Evolutionary conservation across 2,888 invertebrate species (phyloP), one percentile per base, ranked within the genome.

Genomic region (Orthosia gothica): DNA sequence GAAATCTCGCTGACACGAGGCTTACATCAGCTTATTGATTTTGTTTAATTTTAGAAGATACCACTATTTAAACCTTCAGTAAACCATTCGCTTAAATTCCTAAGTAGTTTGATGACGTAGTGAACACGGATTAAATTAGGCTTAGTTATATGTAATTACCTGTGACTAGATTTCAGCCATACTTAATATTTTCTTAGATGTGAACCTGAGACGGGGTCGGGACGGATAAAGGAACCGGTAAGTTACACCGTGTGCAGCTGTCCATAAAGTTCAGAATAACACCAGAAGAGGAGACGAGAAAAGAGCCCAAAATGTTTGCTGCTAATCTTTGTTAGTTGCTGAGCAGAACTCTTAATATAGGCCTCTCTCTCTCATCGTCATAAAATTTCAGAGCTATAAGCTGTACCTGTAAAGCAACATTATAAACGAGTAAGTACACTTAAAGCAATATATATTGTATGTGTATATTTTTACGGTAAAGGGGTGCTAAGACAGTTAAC

Each of bases 1-100:
- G 89, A 90, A 90, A 88, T 88, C 88, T 85, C 77, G 80, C 85
- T 89, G 90, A 88, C 87, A 87, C 65, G 79, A 86, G 81, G 68
- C 82, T 86, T 77, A 76, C 73, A 84, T 85, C 82, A 83, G 83
- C 79, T 80, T 86, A 88, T 89, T 84, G 86, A 86, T 87, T 87
- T 85, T 75, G 69, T 76, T 72, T 82, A 76, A 85, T 82, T 88
- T 80, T 79, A 82, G 85, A 81, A 68, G 47, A 65, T 49, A 59
- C 15, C 70, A 71, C 9, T 26, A 57, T 74, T 66, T 58, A 50
- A 73, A 71, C 61, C 68, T 68, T 68, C 57, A 62, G 12, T 54
- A 68, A 62, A 61, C 69, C 54, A 74, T 78, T 11, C 13, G 16
- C 57, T 59, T 64, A 18, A 70, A 59, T 78, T 58, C 12, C 9